Evolutionary conservation across 1,140 invertebrate species (phyloP), one percentile per base, ranked within the genome.

Genomic region (Stegodyphus mimosarum): DNA sequence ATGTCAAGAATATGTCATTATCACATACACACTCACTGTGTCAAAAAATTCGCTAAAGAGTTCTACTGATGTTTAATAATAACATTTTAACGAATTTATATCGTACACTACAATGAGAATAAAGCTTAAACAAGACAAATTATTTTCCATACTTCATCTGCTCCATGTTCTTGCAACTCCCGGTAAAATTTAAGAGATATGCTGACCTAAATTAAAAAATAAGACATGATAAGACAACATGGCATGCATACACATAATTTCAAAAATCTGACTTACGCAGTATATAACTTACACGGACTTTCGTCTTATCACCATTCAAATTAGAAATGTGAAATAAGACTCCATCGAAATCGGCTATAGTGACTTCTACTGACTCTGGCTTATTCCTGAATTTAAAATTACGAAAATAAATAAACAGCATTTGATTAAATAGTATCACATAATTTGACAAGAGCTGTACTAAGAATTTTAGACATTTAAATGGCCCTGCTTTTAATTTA

Each of bases 121-220:
- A 33, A 33, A 33, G 33, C 33, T 33, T 33, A 1, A 33, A 33
- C 1, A 33, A 33, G 33, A 33, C 3, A 33, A 33, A 3, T 33
- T 33, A 33, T 1, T 33, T n/a, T 5, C 64, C 87, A 89, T 88
- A 92, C 92, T 77, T 98, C 96, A 92, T 99, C 98, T 81, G 98
- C 98, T 84, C 98, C 98, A 93, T 99, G 96, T 91, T 98, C 95
- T 93, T 98, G 96, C 89, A 99, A 93, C 91, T 99, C 96, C 92
- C 98, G 97, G 92, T 98, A 99, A 92, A 99, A 99, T 92, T 99
- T 99, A 86, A 99, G 92, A 88, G 97, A 95, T 92, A 99, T 99
- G 93, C 98, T 99, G 90, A 98, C 94, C 96, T 99, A 87, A 94
- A 74, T 74, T 18, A 51, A 72, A 55, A 77, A 18, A 15, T 67